Conservation (phyloP, 2,797 vertebrate species). For the Ctenopoma multispine region DNA sequence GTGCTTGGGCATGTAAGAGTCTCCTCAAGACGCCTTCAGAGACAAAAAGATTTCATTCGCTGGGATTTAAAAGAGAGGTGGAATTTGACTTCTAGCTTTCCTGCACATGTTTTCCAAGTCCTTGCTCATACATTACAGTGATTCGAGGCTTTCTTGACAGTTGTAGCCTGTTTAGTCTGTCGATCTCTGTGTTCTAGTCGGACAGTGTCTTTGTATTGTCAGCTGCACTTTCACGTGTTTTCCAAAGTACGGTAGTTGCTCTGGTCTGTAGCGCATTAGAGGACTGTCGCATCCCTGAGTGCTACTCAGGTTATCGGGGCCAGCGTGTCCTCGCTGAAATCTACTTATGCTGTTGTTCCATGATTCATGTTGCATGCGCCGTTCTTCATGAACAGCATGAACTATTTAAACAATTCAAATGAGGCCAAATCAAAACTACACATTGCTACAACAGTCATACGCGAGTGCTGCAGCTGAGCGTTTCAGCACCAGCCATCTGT, state of each 20-base stretch:
- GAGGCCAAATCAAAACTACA: neutral
- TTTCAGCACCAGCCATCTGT: conserved; percentile 56
- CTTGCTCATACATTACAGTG: neutral
- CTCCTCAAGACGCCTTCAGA: conserved; percentile 22
- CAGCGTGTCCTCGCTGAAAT: conserved; percentile 41
- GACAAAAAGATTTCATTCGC: neutral
- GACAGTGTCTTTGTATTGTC: neutral
- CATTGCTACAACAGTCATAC: neutral
- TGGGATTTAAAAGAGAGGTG: neutral
- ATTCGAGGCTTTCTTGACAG: conserved; percentile 4
- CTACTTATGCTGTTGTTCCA: conserved; percentile 18
- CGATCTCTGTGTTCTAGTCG: conserved; percentile 4
- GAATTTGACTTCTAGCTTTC: conserved; percentile 14
- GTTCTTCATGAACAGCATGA: neutral
- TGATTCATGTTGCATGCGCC: neutral
- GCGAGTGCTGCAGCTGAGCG: neutral
- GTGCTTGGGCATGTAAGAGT: conserved; percentile 32
- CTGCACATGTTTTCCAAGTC: neutral
- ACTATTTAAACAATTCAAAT: neutral
- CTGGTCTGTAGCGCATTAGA: conserved; percentile 55
- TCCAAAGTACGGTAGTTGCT: conserved; percentile 44
- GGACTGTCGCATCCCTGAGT: conserved; percentile 64
- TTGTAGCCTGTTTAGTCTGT: conserved; percentile 9
- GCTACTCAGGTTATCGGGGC: conserved; percentile 46
- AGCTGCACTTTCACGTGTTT: conserved; percentile 59